Base-by-base conservation (phyloP, 2,797 vertebrate species). In the Benthosema pterotum region DNA sequence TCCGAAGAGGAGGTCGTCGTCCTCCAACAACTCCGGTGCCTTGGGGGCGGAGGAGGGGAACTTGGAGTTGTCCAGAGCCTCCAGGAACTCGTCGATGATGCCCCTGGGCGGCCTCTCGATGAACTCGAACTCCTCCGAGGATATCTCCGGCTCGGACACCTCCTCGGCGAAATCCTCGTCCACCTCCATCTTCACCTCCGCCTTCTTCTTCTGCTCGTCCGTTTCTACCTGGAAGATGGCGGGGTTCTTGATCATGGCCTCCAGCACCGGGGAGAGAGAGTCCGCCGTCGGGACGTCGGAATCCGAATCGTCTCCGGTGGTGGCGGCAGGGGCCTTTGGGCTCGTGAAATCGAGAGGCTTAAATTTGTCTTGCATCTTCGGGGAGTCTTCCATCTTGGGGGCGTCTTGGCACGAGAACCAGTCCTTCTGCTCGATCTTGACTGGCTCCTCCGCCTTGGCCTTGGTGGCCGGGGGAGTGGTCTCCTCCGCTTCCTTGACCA, bases 401-500 rank as follows among this genome's bases (percentile, higher is more conserved):
- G 82, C 73, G 51, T 83, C 85, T 1, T 84, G 77, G 69, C 80
- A 87, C 2, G 85, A 85, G 42, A 91, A 89, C 88, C 84, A 90
- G 74, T 90, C 88, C 56, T 87, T 90, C 78, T 90, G 83, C 60
- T 89, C 86, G 0, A 80, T 79, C 51, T 89, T 69, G 25, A 89
- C 65, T 0, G 80, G 79, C 55, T 90, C 80, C 38, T 86, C 87
- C 42, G 74, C 94, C 64, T 89, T 80, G 45, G 67, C 71, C 54
- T 83, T 77, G 5, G 60, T 77, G 5, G 60, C 2, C 1, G 63
- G 71, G 8, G 63, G 71, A 7, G 65, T 60, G 0, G 77, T 70
- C 42, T 87, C 80, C 28, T 94, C 94, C 0, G 93, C 94, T 80
- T 92, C 95, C 80, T 97, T 97, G 58, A 98, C 94, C 15, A 98